A percentile compares a stretch with the other conserved stretches of the same genome.
Evolutionary conservation across 2,113 vertebrate species (phyloP).

Genomic region (Oncorhynchus clarkii): DNA sequence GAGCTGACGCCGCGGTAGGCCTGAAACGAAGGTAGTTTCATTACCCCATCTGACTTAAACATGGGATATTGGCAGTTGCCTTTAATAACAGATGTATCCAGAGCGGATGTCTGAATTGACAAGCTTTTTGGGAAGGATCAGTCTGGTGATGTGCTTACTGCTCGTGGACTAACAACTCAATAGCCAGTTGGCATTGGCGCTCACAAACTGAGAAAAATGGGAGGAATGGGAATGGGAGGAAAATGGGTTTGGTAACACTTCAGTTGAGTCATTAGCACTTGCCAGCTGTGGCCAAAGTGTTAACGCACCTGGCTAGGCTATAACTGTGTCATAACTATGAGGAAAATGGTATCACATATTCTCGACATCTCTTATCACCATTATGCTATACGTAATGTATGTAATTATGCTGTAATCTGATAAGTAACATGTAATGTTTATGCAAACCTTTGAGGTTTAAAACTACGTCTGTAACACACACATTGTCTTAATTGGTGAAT

Average conservation of each 20-base stretch:
- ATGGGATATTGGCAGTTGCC: not conserved
- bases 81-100: not conserved
- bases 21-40: not conserved
- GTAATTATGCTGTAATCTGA: no score
- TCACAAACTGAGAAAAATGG: not conserved
- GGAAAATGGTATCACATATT: no score
- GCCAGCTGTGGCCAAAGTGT: no score
- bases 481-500: not conserved
- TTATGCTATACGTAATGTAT: no score
- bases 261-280: no score
- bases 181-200: not conserved
- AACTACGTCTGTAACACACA: not conserved
- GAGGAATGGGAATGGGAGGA: no score
- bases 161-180: not conserved
- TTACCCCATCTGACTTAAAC: not conserved
- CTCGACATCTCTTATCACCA: no score
- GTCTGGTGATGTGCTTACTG: not conserved
- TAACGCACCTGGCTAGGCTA: no score
- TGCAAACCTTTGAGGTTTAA: no score
- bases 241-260: no score
- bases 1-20: not conserved
- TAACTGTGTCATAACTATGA: no score
- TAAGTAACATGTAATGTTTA: no score
- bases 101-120: not conserved
- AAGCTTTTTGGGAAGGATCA: not conserved